Percentiles rank a stretch among this genome's conserved stretches.
These are phyloP conservation scores for Eupithecia subfuscata DNA, from an alignment of 2,888 invertebrate genomes.

Conservation along the genomic window DNA sequence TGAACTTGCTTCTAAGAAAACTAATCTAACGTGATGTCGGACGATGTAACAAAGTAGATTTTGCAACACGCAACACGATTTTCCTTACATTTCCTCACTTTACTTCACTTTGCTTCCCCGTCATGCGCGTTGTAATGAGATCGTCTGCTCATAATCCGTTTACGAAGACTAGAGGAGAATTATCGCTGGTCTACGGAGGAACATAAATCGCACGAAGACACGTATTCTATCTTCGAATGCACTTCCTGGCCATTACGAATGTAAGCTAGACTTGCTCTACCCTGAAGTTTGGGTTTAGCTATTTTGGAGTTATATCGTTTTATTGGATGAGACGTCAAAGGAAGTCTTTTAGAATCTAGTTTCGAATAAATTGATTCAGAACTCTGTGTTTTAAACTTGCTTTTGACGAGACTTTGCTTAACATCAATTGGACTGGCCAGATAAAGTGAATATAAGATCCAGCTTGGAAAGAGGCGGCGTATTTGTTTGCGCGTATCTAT, in stretches of 20 bases:
- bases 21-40: neutral
- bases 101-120: slow-evolving; percentile 30
- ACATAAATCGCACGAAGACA: slow-evolving; percentile 67
- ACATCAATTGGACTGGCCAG: neutral
- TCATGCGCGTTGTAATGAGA: slow-evolving; percentile 37
- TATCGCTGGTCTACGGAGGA: slow-evolving; percentile 55
- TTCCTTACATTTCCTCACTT: slow-evolving; percentile 11
- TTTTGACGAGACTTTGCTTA: neutral
- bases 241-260: slow-evolving; percentile 58
- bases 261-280: slow-evolving; percentile 36
- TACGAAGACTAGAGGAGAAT: slow-evolving; percentile 58
- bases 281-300: slow-evolving; percentile 19
- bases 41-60: slow-evolving; percentile 4
- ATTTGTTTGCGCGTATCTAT: neutral
- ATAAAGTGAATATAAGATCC: slow-evolving; percentile 1
- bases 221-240: slow-evolving; percentile 69
- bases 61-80: slow-evolving; percentile 13
- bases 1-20: slow-evolving; percentile 2
- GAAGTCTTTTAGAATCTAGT: neutral
- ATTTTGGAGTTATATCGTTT: slow-evolving; percentile 17
- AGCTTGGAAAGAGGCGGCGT: neutral
- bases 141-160: slow-evolving; percentile 52
- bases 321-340: slow-evolving; percentile 10
- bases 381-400: neutral
- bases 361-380: neutral